These are phyloP conservation scores for Acrocephalus kingi DNA, from an alignment of 2,113 vertebrate genomes.

Conservation along the genomic window DNA sequence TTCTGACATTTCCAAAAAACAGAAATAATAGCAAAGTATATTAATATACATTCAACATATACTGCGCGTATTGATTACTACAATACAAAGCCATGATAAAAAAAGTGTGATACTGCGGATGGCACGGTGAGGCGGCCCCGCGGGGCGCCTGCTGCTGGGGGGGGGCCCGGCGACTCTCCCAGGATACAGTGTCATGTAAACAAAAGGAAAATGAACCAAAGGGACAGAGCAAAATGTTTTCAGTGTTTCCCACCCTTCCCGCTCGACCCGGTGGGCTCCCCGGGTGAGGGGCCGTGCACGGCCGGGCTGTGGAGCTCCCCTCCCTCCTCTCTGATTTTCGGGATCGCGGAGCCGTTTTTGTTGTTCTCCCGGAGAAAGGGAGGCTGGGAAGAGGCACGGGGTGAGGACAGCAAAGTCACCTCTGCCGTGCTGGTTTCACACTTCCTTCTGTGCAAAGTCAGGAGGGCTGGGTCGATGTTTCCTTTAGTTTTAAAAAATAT, in stretches of 20 bases:
- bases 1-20: conserved; percentile 78
- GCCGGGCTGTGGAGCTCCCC: background rate
- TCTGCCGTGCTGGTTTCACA: conserved; percentile 31
- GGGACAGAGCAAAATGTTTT: conserved; percentile 28
- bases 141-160: background rate
- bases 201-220: conserved; percentile 13
- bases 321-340: background rate
- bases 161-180: conserved; percentile 42
- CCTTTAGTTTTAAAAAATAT: conserved; percentile 17
- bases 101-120: conserved; percentile 67
- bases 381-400: background rate
- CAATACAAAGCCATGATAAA: conserved; percentile 78
- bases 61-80: conserved; percentile 74
- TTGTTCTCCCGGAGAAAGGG: background rate
- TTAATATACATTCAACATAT: conserved; percentile 82
- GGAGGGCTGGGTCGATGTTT: background rate
- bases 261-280: background rate
- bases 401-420: background rate
- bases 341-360: background rate
- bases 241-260: background rate
- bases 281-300: background rate
- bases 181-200: conserved; percentile 65
- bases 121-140: conserved; percentile 61
- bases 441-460: conserved; percentile 69
- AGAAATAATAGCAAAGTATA: conserved; percentile 79